phyloP scores from a whole-genome alignment of 2,113 vertebrate species.

The Anolis carolinensis region DNA sequence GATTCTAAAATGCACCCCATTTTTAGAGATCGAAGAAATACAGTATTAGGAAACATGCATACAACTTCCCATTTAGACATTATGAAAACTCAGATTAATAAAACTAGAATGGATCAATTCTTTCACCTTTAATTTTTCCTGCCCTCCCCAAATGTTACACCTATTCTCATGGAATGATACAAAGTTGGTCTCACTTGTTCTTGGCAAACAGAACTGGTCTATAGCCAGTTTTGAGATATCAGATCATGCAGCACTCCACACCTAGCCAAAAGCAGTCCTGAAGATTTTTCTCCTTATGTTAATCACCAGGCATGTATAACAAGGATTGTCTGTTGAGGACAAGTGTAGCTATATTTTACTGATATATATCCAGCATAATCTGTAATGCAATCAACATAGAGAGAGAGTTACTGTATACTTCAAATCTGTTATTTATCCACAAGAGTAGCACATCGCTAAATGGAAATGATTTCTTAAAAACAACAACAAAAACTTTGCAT shows the following conservation, averaged over 20 bases:
- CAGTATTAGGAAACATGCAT: too few relatives aligned
- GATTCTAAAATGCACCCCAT: too few relatives aligned
- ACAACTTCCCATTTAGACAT: too few relatives aligned
- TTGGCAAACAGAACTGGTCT: neutral
- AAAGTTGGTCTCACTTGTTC: neutral
- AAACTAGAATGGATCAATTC: too few relatives aligned
- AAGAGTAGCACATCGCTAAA: conserved; percentile 17
- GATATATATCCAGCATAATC: conserved; percentile 24
- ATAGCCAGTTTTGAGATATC: neutral
- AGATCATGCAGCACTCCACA: neutral
- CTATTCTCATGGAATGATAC: neutral
- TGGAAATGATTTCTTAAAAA: neutral
- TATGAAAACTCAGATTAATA: too few relatives aligned
- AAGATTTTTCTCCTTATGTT: conserved; percentile 13
- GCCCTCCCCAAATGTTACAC: neutral
- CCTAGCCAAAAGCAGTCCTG: neutral
- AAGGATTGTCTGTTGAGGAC: conserved; percentile 14
- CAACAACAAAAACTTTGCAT: neutral
- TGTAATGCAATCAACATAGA: conserved; percentile 22
- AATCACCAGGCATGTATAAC: conserved; percentile 15
- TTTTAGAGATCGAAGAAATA: too few relatives aligned
- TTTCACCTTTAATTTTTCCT: neutral
- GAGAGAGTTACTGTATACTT: conserved; percentile 16
- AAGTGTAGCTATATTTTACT: conserved; percentile 15
- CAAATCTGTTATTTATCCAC: conserved; percentile 34